Evolutionary conservation across 2,797 vertebrate species (phyloP).

Genomic region (Crocidura indochinensis): DNA sequence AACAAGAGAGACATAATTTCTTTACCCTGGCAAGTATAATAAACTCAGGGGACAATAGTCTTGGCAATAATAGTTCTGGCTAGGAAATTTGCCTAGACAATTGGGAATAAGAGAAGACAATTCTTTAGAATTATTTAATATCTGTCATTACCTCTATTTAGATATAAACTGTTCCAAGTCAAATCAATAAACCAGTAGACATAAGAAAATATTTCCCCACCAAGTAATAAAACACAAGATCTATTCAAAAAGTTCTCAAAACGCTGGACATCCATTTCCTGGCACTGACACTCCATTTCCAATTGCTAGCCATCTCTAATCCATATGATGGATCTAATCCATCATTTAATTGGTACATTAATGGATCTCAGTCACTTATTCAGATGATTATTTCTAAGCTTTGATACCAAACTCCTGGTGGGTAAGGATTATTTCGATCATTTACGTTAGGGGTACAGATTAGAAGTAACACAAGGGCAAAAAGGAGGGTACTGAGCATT

Average conservation of each 20-base stretch:
- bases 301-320: too few relatives aligned
- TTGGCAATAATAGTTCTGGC: constrained; percentile 11
- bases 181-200: background rate
- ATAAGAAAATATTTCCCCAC: background rate
- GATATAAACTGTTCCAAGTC: too few relatives aligned
- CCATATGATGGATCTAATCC: background rate
- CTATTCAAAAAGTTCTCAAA: background rate
- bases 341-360: background rate
- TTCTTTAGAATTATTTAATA: background rate
- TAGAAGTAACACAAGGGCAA: too few relatives aligned
- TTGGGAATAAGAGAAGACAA: background rate
- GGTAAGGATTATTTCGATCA: background rate
- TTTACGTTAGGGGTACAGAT: background rate
- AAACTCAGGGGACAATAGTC: background rate
- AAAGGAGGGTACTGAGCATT: too few relatives aligned
- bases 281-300: background rate
- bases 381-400: background rate
- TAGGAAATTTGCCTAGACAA: background rate
- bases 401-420: background rate
- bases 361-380: accelerated
- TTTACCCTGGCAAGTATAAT: background rate
- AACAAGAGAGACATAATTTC: background rate
- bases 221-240: background rate
- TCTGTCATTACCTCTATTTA: background rate
- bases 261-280: background rate